Conservation (phyloP, 2,888 invertebrate genomes). For the Andrena bucephala region DNA sequence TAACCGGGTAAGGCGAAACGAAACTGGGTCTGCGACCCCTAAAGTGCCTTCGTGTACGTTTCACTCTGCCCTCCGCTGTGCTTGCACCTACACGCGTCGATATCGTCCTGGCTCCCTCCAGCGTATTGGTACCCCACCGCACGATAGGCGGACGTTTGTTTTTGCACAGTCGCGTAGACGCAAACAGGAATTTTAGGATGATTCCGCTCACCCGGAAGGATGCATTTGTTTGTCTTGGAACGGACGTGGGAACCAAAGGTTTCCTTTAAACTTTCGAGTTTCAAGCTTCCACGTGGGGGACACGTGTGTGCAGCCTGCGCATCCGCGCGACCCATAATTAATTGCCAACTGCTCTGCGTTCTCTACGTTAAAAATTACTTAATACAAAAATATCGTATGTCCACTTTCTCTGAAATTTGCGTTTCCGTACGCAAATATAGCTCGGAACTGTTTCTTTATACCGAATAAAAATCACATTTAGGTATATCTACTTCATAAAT, state of each 20-base stretch:
- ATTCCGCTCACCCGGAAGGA: background rate
- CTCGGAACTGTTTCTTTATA: too few species aligned
- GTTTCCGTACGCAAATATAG: too few species aligned
- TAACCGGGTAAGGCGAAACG: slow-evolving; percentile 61
- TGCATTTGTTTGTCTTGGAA: slow-evolving; percentile 5
- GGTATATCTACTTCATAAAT: too few species aligned
- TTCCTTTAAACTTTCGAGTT: background rate
- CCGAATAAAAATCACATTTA: too few species aligned
- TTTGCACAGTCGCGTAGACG: background rate
- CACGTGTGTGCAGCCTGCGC: background rate
- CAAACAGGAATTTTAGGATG: background rate
- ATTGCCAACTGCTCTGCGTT: background rate
- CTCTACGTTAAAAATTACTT: too few species aligned
- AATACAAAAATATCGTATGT: too few species aligned
- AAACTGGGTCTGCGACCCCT: slow-evolving; percentile 75
- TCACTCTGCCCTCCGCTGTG: slow-evolving; percentile 6
- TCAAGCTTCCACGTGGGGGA: background rate
- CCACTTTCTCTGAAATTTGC: too few species aligned
- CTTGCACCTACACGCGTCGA: slow-evolving; percentile 22
- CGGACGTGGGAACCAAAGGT: background rate
- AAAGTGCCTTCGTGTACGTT: slow-evolving; percentile 45
- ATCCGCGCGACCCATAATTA: background rate
- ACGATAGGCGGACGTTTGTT: background rate
- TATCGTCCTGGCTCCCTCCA: slow-evolving; percentile 3
- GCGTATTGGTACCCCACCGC: background rate